Base-by-base conservation (phyloP, 2,113 vertebrate species). In the Panthera leo region DNA sequence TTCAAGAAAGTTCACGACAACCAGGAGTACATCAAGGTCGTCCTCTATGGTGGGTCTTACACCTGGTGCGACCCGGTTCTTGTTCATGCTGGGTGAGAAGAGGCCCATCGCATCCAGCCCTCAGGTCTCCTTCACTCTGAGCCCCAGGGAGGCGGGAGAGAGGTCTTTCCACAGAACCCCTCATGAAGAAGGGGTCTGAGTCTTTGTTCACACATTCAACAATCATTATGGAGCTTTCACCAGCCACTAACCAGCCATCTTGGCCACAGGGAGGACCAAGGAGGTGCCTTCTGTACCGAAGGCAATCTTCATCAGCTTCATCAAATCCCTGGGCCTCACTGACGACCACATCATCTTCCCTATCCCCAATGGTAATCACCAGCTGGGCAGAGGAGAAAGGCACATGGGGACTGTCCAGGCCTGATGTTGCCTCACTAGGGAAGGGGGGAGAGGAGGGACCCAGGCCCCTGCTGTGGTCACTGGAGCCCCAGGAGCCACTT, bases 21-120 rank as follows among this genome's bases (percentile, higher is more conserved):
- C 0, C 87, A 88, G 1, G 97, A 98, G 4, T 98, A 98, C 85
- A 98, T 98, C 96, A 99, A 99, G 97, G 98, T 98, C 95, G 99
- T 99, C 83, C 98, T 99, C 68, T 99, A 99, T 10, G 99, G 99
- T 99, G 98, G 1, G 99, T 98, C 15, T 18, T 79, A 11, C 21
- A 34, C 5, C 0, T 5, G 0, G 0, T 2, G 29, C 29, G 29
- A 16, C 29, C 15, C 3, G 4, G 14, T 3, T 55, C 29, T 78
- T 0, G 1, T 11, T n/a, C 65, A 67, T 18, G 2, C 5, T 12
- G 39, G 3, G 25, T 63, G 23, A 21, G 9, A 51, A 27, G 29
- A 27, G 42, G 45, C n/a, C 29, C 25, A 39, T 1, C 34, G 8
- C 55, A 16, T 65, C 29, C 12, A 27, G 29, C 10, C 45, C 82